Conservation (phyloP, 2,888 invertebrate species). For the Hipparchia semele region DNA sequence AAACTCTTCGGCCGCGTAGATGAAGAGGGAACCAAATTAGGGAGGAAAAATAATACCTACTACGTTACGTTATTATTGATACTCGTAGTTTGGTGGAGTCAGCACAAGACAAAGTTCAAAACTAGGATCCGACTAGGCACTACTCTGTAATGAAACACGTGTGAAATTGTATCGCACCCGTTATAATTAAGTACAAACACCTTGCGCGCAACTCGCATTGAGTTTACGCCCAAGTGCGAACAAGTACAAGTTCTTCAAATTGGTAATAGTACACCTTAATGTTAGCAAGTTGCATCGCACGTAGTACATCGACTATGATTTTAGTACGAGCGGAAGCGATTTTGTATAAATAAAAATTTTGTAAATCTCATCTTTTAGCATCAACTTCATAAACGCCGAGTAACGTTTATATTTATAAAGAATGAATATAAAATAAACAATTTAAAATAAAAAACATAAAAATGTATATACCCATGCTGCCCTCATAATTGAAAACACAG, state of each 20-base stretch:
- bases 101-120: too few species aligned
- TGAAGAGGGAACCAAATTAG: too few species aligned
- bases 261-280: constrained; percentile 46
- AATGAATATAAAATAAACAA: too few species aligned
- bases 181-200: constrained; percentile 41
- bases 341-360: neutral
- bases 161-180: constrained; percentile 23
- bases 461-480: too few species aligned
- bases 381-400: too few species aligned
- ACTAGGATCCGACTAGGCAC: too few species aligned
- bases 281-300: constrained; percentile 39
- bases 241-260: constrained; percentile 42
- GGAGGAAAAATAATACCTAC: neutral
- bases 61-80: neutral
- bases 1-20: too few species aligned
- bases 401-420: too few species aligned
- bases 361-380: too few species aligned
- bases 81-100: too few species aligned
- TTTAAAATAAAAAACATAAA: too few species aligned
- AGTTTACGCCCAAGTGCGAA: constrained; percentile 41
- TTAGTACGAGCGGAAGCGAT: constrained; percentile 20
- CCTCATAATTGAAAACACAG: too few species aligned
- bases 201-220: constrained; percentile 36
- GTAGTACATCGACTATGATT: constrained; percentile 19
- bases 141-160: constrained; percentile 21